A percentile compares a stretch with the other conserved stretches of the same genome.
phyloP scores from a whole-genome alignment of 2,113 vertebrate genomes.

The Oreochromis tanganicae region DNA sequence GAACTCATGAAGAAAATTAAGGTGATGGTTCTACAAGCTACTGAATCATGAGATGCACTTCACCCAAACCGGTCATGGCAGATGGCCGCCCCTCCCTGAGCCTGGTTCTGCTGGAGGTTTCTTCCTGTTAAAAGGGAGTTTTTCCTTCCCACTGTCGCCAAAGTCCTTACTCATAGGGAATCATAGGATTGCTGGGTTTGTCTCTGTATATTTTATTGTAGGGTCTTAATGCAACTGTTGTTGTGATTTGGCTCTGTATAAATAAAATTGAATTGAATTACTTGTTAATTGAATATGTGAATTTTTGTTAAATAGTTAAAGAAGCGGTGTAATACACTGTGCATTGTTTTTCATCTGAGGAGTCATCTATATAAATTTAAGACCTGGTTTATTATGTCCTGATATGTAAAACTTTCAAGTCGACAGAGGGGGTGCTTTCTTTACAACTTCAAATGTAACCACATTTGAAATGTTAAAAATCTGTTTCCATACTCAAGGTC shows the following conservation, averaged over 20 bases:
- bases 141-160: neutral
- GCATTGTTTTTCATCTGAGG: neutral
- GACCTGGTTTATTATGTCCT: neutral
- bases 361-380: neutral
- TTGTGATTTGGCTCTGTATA: neutral
- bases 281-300: neutral
- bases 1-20: neutral
- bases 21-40: neutral
- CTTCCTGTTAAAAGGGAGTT: neutral
- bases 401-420: neutral
- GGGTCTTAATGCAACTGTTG: neutral
- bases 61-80: neutral
- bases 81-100: neutral
- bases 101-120: neutral
- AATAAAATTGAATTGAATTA: neutral
- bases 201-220: neutral
- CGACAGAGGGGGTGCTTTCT: neutral
- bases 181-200: neutral
- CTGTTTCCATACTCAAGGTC: neutral
- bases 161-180: neutral
- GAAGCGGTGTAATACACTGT: neutral
- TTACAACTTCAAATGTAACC: neutral
- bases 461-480: neutral
- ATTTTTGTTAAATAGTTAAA: neutral
- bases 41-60: neutral